Evolutionary conservation across 2,113 vertebrate species (phyloP), one percentile per base, ranked within the genome.

Genomic region (Nansenia antarctica): DNA sequence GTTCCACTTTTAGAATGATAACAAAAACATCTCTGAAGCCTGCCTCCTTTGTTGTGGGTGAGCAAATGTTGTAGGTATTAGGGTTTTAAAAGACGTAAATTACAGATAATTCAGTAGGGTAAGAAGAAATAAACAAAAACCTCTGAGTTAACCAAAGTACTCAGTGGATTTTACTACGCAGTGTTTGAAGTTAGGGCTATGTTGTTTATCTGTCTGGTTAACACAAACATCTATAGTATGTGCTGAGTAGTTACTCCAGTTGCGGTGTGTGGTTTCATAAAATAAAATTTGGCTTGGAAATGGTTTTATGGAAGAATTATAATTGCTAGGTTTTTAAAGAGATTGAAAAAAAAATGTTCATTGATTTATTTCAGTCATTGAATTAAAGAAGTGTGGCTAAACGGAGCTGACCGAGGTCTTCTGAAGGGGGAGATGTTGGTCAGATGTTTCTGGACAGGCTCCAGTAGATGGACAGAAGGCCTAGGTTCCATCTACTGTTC

Each of bases 31-130:
- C 27, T 63, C 70, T 75, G 63, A 61, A 59, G 24, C 34, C 20
- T 4, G 20, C 22, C 31, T 69, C 73, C 62, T 83, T 67, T 82
- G 31, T 79, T 72, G 84, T 78, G 82, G 75, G 34, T 58, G 20
- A 3, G 30, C 4, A 67, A 29, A 70, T 79, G 67, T 59, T 53
- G 29, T 20, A 63, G 71, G 70, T 69, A 82, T 77, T 64, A 53
- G 26, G 29, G 34, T 32, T 62, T 69, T 57, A 11, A 72, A 78
- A 60, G 71, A 72, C 55, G 62, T 61, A 37, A 37, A 77, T 77
- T 76, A 59, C 45, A 72, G 15, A 67, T 73, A 22, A 67, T 70
- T 66, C 1, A 34, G 73, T 69, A 67, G 53, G 67, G 57, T 58
- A 26, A 59, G 64, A 74, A 73, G 58, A 76, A 78, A 72, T 67